phyloP scores from a whole-genome alignment of 2,797 vertebrate genomes.

The Pseudomugil tenellus region DNA sequence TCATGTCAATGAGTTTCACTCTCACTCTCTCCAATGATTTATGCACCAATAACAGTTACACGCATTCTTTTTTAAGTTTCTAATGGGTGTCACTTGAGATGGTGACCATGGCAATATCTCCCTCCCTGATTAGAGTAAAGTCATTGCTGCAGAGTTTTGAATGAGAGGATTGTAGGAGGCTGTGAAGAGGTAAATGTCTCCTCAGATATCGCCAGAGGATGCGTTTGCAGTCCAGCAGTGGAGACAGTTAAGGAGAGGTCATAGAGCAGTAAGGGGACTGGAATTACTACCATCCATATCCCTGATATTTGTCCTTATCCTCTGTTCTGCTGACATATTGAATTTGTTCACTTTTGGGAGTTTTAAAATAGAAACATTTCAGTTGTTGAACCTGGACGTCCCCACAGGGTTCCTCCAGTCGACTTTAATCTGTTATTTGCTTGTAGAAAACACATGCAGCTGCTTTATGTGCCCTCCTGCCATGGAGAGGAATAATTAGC shows the following conservation, averaged over 20 bases:
- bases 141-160: constrained; percentile 46
- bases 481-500: constrained; percentile 36
- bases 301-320: constrained; percentile 49
- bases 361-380: constrained; percentile 47
- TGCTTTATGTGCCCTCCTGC: constrained; percentile 32
- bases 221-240: constrained; percentile 53
- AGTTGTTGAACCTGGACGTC: constrained; percentile 24
- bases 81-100: constrained; percentile 15
- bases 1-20: constrained; percentile 57
- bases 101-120: constrained; percentile 38
- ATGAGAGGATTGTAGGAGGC: constrained; percentile 51
- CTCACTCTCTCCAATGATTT: constrained; percentile 40
- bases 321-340: constrained; percentile 35
- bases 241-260: constrained; percentile 40
- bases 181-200: constrained; percentile 32
- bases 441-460: constrained; percentile 27
- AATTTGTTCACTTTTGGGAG: constrained; percentile 59
- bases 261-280: constrained; percentile 30
- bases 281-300: constrained; percentile 37
- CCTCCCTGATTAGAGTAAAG: constrained; percentile 8
- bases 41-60: constrained; percentile 27
- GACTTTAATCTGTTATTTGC: constrained; percentile 41
- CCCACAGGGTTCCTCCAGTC: constrained; percentile 22
- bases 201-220: constrained; percentile 58
- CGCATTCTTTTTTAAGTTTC: constrained; percentile 29